These are phyloP conservation scores for Artibeus jamaicensis DNA, from an alignment of 2,797 vertebrate genomes.

Conservation along the genomic window DNA sequence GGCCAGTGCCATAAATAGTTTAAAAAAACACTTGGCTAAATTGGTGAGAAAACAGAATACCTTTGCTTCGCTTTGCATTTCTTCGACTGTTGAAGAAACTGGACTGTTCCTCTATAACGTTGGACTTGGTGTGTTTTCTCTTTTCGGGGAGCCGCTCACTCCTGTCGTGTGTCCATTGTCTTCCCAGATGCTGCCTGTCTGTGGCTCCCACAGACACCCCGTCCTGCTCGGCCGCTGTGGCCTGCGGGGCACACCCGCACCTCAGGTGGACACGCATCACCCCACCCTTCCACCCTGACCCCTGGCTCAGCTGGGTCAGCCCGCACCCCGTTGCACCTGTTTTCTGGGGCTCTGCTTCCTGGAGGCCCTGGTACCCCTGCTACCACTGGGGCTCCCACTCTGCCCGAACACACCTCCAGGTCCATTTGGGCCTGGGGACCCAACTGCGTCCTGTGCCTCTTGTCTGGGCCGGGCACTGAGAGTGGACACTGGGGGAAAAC, in stretches of 20 bases:
- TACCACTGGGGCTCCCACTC: not conserved
- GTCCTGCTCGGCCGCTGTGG: rapidly evolving
- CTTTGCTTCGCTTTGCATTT: not conserved
- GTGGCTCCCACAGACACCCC: not conserved
- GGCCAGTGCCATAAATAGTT: not conserved
- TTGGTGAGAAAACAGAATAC: not conserved
- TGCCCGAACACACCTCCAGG: not conserved
- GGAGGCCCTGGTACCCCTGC: not conserved
- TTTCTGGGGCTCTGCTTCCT: not conserved
- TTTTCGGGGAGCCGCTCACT: not conserved
- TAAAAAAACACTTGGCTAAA: not conserved
- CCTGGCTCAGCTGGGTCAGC: not conserved
- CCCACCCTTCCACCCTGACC: not conserved
- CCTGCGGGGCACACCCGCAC: not conserved
- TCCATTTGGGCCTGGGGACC: not conserved
- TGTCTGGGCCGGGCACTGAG: not conserved
- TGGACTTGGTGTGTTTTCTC: not conserved
- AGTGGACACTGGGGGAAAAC: rapidly evolving
- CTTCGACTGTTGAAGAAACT: not conserved
- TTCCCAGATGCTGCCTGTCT: too few species aligned
- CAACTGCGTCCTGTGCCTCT: not conserved
- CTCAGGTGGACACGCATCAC: rapidly evolving
- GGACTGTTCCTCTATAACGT: too few species aligned
- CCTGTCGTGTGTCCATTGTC: not conserved
- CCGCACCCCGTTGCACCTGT: too few species aligned